Evolutionary conservation across 2,888 invertebrate genomes (phyloP).

Genomic region (Cephus sareptanus): DNA sequence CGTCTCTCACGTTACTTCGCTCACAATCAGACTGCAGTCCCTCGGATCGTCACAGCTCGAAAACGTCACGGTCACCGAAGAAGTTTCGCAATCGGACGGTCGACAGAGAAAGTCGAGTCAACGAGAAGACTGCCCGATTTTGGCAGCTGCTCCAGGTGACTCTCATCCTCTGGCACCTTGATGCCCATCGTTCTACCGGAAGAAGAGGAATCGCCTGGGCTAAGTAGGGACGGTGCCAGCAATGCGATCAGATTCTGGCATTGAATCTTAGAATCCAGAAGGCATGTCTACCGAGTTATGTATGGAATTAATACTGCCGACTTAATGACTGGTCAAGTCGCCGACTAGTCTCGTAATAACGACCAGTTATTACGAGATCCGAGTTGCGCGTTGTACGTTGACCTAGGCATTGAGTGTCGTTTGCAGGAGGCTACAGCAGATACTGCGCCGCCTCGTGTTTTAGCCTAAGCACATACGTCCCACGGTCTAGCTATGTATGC

Average conservation of each 20-base stretch:
- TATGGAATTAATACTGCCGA: not conserved
- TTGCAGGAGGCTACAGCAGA: not conserved
- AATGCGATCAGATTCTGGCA: not conserved
- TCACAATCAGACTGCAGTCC: too few relatives aligned
- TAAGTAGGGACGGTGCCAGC: not conserved
- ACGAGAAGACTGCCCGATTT: too few relatives aligned
- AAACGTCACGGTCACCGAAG: too few relatives aligned
- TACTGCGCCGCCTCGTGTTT: not conserved
- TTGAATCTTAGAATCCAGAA: not conserved
- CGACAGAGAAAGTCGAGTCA: too few relatives aligned
- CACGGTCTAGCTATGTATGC: not conserved
- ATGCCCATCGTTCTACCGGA: not conserved
- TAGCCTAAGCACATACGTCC: not conserved
- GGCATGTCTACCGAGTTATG: not conserved
- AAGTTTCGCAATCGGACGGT: too few relatives aligned
- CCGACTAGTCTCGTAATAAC: not conserved
- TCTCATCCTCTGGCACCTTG: too few relatives aligned
- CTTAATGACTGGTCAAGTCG: not conserved
- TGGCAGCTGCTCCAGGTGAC: too few relatives aligned
- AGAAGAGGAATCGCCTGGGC: not conserved
- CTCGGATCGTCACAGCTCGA: too few relatives aligned
- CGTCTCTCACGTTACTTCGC: not conserved
- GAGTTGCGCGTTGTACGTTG: not conserved
- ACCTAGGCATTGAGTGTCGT: constrained; percentile 5
- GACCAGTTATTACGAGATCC: not conserved